A percentile compares a stretch with the other conserved stretches of the same genome.
Evolutionary conservation across 2,797 vertebrate genomes (phyloP).

Genomic region (Sternotherus odoratus): DNA sequence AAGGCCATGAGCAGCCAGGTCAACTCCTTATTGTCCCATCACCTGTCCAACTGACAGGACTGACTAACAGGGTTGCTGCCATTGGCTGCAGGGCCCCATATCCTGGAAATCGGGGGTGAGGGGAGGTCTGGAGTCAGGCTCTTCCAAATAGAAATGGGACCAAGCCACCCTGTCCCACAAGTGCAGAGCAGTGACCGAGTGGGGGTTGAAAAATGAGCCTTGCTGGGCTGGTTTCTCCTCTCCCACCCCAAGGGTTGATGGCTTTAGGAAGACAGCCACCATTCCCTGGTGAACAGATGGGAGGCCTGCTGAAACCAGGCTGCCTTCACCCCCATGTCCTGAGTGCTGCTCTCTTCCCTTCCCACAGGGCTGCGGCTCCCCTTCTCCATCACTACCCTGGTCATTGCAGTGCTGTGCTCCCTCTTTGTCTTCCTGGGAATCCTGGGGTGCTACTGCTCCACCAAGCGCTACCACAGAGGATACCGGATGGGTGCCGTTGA

Average conservation of each 20-base stretch:
- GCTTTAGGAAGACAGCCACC: no score
- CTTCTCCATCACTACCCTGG: not conserved
- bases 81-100: not conserved
- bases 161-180: not conserved
- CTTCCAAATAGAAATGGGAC: not conserved
- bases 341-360: not conserved
- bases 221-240: not conserved
- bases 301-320: not conserved
- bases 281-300: no score
- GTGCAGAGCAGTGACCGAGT: no score
- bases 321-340: not conserved
- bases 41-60: not conserved
- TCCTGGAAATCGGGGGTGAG: not conserved
- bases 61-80: not conserved
- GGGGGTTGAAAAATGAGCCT: not conserved
- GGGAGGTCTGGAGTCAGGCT: no score
- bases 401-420: conserved; percentile 31
- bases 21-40: not conserved
- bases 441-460: conserved; percentile 3
- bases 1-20: no score
- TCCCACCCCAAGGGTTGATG: not conserved
- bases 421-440: not conserved
- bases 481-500: accelerated
- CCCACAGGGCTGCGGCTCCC: not conserved
- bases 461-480: not conserved